Percentiles rank a stretch among this genome's conserved stretches.
These are phyloP conservation scores for Anolis sagrei DNA, from an alignment of 2,113 vertebrate species.

Conservation along the genomic window DNA sequence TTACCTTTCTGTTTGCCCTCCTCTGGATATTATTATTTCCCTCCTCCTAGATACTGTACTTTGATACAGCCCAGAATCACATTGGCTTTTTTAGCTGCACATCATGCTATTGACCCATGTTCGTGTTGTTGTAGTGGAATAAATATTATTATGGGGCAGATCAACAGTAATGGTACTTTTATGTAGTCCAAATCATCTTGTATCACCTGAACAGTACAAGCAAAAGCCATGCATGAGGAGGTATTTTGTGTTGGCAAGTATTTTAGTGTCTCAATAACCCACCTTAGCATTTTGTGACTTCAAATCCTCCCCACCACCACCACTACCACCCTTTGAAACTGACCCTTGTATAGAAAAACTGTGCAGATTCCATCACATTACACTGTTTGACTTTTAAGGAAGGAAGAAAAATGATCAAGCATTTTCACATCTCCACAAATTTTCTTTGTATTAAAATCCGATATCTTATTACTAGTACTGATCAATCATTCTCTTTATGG, in stretches of 20 bases:
- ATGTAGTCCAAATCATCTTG: neutral
- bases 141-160: neutral
- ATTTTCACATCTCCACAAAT: slow-evolving; percentile 69
- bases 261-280: neutral
- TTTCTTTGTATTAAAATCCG: slow-evolving; percentile 68
- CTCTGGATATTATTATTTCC: too few relatives aligned
- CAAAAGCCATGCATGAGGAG: neutral
- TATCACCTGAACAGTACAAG: neutral
- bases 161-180: neutral
- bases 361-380: slow-evolving; percentile 19
- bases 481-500: slow-evolving; percentile 76
- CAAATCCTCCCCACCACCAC: neutral
- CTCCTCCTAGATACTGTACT: too few relatives aligned
- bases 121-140: neutral
- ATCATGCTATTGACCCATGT: neutral
- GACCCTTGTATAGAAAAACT: slow-evolving; percentile 11
- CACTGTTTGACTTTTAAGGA: slow-evolving; percentile 29
- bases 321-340: slow-evolving; percentile 15
- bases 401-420: slow-evolving; percentile 59
- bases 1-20: too few relatives aligned
- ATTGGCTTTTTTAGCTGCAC: too few relatives aligned
- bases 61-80: too few relatives aligned
- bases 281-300: neutral
- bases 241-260: neutral
- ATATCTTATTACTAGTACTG: slow-evolving; percentile 68